Conservation (phyloP, 2,113 vertebrate genomes). For the Tretioscincus oriximinensis region DNA sequence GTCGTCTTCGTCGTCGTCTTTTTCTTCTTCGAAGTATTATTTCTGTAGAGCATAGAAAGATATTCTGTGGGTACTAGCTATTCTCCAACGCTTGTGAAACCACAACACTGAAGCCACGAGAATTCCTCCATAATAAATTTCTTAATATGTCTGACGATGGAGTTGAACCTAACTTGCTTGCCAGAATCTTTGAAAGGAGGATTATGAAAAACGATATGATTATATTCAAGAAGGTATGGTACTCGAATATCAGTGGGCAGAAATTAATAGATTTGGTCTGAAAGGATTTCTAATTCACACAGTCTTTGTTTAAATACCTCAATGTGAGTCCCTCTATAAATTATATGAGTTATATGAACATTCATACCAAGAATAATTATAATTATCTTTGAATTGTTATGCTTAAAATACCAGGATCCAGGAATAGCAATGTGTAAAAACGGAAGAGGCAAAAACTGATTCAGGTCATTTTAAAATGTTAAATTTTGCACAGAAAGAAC, state of each 20-base stretch:
- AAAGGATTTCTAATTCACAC: neutral
- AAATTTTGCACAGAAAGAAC: constrained; percentile 54
- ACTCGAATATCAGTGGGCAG: neutral
- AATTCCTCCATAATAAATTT: too few species aligned
- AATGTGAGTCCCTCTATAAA: neutral
- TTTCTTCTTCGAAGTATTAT: too few species aligned
- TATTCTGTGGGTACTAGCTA: too few species aligned
- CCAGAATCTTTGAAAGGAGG: neutral
- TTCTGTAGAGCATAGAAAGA: too few species aligned
- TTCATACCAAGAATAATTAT: constrained; percentile 15
- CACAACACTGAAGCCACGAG: too few species aligned
- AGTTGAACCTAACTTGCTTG: neutral
- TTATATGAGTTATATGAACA: constrained; percentile 1
- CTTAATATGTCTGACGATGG: too few species aligned
- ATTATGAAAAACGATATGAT: neutral
- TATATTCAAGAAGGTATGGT: neutral
- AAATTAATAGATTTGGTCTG: neutral
- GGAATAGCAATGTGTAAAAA: constrained; percentile 21
- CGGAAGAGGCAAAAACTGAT: constrained; percentile 12
- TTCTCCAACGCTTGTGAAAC: too few species aligned
- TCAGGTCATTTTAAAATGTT: constrained; percentile 55
- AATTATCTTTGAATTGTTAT: neutral
- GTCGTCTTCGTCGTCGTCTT: too few species aligned
- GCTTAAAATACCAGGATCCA: constrained; percentile 15
- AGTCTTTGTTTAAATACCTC: neutral